A percentile compares a stretch with the other conserved stretches of the same genome.
Evolutionary conservation across 2,888 invertebrate species (phyloP).

Genomic region (Epinotia ramella): DNA sequence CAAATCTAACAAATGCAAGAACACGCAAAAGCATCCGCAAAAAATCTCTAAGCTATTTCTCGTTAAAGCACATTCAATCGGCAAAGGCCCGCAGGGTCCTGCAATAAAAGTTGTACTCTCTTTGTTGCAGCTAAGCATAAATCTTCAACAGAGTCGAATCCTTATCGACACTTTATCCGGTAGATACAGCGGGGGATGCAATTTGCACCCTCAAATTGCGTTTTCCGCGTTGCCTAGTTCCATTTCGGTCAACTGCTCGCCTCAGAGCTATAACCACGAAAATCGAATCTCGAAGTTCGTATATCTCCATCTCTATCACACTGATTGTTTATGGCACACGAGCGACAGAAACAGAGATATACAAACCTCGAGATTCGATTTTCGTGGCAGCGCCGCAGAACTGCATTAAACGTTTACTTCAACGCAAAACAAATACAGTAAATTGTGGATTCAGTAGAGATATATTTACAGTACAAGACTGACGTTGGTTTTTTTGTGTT

Average conservation of each 20-base stretch:
- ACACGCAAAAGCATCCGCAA: not conserved
- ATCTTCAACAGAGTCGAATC: conserved; percentile 53
- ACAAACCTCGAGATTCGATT: no score
- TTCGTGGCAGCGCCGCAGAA: not conserved
- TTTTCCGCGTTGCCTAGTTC: conserved; percentile 56
- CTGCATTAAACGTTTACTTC: conserved; percentile 28
- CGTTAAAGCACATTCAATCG: conserved; percentile 48
- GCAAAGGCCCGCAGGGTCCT: conserved; percentile 41
- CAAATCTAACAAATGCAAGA: not conserved
- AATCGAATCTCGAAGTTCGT: no score
- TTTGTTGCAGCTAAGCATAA: conserved; percentile 54
- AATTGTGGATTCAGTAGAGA: conserved; percentile 18
- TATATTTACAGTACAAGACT: conserved; percentile 24
- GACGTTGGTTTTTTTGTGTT: conserved; percentile 22
- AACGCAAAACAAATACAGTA: conserved; percentile 31
- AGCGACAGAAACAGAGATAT: no score
- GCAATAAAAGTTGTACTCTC: conserved; percentile 48
- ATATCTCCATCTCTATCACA: no score
- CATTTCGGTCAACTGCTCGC: conserved; percentile 56
- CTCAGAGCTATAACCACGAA: not conserved
- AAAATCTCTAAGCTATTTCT: conserved; percentile 28
- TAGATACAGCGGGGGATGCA: conserved; percentile 57
- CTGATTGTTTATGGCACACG: no score
- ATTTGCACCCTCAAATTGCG: conserved; percentile 64
- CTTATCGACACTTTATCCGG: conserved; percentile 60